phyloP scores from a whole-genome alignment of 2,113 vertebrate species.

The Poecile atricapillus region DNA sequence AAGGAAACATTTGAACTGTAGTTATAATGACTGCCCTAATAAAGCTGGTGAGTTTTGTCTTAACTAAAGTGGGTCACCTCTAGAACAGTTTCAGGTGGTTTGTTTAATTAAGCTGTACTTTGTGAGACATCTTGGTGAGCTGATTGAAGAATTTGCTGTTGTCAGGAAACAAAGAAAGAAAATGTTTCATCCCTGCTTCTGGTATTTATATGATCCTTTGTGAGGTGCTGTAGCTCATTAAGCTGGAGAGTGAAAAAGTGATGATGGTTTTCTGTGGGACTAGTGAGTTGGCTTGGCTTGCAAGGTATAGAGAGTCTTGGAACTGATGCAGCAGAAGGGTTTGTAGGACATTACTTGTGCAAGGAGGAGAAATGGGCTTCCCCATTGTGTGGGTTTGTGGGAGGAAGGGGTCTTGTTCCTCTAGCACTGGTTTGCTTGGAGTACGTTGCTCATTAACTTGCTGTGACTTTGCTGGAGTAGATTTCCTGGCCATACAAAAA shows the following conservation, averaged over 20 bases:
- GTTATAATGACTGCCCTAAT: neutral
- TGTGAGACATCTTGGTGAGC: neutral
- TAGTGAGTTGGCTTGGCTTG: neutral
- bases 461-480: neutral
- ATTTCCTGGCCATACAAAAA: neutral
- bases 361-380: neutral
- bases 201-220: neutral
- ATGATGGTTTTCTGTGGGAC: neutral
- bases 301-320: neutral
- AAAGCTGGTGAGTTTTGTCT: neutral
- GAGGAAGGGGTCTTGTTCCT: neutral
- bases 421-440: neutral
- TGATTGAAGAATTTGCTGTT: neutral
- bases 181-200: neutral
- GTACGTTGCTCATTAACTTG: neutral
- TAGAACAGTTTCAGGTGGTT: neutral
- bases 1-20: neutral
- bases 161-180: neutral
- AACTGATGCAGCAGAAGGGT: neutral
- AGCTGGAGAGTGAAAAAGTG: neutral
- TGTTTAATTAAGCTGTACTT: neutral
- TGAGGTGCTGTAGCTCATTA: neutral
- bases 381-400: accelerated
- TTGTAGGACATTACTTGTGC: neutral
- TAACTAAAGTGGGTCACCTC: neutral